A percentile compares a stretch with the other conserved stretches of the same genome.
Conservation (phyloP, 53 echinoderm and acorn worm genomes). For the Holothuria scabra region DNA sequence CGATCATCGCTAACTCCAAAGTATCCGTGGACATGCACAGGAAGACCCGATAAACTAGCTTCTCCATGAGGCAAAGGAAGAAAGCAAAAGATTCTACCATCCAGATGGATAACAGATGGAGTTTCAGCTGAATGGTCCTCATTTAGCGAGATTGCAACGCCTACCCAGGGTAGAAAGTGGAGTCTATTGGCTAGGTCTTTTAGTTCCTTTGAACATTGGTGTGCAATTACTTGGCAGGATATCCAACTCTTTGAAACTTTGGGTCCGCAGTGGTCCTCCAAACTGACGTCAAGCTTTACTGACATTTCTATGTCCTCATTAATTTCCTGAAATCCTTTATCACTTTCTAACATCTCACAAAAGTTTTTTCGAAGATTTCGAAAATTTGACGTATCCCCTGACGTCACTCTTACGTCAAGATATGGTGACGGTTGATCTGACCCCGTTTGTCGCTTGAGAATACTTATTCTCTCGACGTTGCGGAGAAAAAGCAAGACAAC, state of each 20-base stretch:
- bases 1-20: slow-evolving; percentile 92
- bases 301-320: background rate
- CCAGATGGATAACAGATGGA: background rate
- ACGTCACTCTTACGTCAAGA: slow-evolving; percentile 29
- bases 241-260: slow-evolving; percentile 32
- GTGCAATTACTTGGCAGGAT: slow-evolving; percentile 31
- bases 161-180: slow-evolving; percentile 76
- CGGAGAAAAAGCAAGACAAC: slow-evolving; percentile 78
- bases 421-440: slow-evolving; percentile 4
- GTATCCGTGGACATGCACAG: slow-evolving; percentile 92
- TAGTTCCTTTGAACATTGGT: slow-evolving; percentile 1
- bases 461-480: slow-evolving; percentile 58
- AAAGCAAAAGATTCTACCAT: slow-evolving; percentile 87
- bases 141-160: slow-evolving; percentile 57
- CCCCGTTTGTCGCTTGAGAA: slow-evolving; percentile 21
- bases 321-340: background rate
- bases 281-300: background rate
- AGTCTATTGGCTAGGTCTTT: slow-evolving; percentile 49
- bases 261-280: background rate
- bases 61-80: slow-evolving; percentile 90
- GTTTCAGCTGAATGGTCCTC: background rate
- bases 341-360: background rate
- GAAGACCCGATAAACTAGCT: slow-evolving; percentile 75
- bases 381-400: background rate
- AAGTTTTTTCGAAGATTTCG: background rate